Conservation (phyloP, 2,113 vertebrate species). For the Grammomys surdaster region DNA sequence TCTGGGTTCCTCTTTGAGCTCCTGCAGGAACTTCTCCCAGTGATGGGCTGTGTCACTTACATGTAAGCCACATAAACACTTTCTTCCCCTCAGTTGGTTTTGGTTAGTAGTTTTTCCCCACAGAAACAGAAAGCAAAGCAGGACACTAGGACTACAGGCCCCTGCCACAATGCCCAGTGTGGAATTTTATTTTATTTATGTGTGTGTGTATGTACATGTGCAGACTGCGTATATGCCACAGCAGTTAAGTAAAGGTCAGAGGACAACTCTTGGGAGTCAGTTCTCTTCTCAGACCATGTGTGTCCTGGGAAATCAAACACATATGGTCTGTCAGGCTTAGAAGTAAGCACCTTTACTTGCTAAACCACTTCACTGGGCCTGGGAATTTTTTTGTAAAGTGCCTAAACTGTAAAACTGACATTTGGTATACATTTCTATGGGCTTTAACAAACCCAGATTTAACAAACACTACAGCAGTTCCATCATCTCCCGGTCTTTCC, state of each 20-base stretch:
- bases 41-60: neutral
- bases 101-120: neutral
- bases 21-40: neutral
- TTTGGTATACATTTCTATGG: neutral
- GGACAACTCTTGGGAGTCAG: neutral
- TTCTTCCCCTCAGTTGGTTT: neutral
- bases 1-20: neutral
- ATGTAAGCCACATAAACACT: neutral
- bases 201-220: neutral
- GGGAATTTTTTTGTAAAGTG: neutral
- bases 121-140: neutral
- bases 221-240: neutral
- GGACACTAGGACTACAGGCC: neutral
- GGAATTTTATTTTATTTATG: neutral
- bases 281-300: neutral
- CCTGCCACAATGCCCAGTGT: neutral
- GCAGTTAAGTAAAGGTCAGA: neutral
- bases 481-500: neutral
- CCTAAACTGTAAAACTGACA: neutral
- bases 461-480: neutral
- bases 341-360: neutral
- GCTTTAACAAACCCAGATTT: neutral
- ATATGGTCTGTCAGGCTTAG: neutral
- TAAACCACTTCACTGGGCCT: neutral
- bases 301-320: neutral